phyloP scores from a whole-genome alignment of 2,797 vertebrate species.

The Rachycentron canadum region DNA sequence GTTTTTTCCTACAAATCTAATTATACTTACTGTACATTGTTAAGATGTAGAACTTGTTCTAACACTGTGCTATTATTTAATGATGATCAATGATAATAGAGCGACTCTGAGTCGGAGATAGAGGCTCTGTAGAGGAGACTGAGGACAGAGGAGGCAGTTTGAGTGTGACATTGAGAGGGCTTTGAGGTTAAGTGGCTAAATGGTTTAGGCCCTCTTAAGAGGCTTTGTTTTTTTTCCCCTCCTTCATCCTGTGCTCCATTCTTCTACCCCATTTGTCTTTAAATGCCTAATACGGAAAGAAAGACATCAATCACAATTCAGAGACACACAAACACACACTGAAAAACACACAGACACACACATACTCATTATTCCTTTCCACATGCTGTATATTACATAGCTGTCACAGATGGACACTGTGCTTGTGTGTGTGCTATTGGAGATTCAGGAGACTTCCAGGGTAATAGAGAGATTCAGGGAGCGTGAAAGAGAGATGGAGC shows the following conservation, averaged over 20 bases:
- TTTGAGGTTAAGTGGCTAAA: conserved; percentile 73
- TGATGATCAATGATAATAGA: conserved; percentile 9
- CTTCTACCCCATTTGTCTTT: conserved; percentile 53
- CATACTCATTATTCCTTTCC: conserved; percentile 38
- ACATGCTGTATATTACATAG: conserved; percentile 33
- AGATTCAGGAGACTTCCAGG: conserved; percentile 61
- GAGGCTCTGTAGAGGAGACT: conserved; percentile 10
- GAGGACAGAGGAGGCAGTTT: conserved; percentile 35
- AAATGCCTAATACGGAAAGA: conserved; percentile 58
- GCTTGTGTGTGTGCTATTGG: conserved; percentile 33
- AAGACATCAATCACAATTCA: conserved; percentile 67
- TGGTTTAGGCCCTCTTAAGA: conserved; percentile 67
- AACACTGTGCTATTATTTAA: not conserved
- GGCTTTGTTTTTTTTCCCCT: conserved; percentile 42
- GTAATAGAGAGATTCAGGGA: conserved; percentile 66
- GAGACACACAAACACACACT: conserved; percentile 36
- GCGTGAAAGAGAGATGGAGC: conserved; percentile 76
- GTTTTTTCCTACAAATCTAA: not conserved
- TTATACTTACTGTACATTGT: not conserved
- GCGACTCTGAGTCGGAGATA: not conserved
- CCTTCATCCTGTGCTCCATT: conserved; percentile 39
- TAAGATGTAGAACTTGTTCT: conserved; percentile 6
- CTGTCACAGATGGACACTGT: conserved; percentile 46
- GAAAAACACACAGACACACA: not conserved
- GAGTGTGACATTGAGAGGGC: conserved; percentile 56